These are phyloP conservation scores for Diploptera punctata DNA, from an alignment of 2,888 invertebrate species.

Conservation along the genomic window DNA sequence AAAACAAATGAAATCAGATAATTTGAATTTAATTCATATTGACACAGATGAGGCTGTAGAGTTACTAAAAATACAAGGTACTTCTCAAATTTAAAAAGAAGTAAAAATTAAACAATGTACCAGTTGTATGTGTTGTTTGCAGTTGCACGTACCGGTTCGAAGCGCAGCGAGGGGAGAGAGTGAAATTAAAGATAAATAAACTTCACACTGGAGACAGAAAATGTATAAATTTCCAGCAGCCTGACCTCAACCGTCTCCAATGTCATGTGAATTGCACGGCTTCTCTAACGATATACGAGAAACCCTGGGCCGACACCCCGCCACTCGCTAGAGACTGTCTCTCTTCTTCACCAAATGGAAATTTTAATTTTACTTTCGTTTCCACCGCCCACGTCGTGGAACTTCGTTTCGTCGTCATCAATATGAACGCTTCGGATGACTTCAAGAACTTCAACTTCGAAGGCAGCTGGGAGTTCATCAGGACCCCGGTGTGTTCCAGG, in stretches of 20 bases:
- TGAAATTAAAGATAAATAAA: conserved; percentile 77
- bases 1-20: too few species aligned
- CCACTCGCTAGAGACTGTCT: conserved; percentile 67
- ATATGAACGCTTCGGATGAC: conserved; percentile 87
- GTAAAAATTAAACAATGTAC: too few species aligned
- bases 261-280: conserved; percentile 75
- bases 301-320: conserved; percentile 74
- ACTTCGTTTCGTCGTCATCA: conserved; percentile 76
- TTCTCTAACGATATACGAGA: conserved; percentile 75
- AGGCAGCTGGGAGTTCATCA: conserved; percentile 81
- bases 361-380: conserved; percentile 75
- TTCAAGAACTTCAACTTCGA: conserved; percentile 85
- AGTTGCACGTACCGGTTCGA: conserved; percentile 89
- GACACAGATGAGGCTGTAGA: too few species aligned
- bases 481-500: conserved; percentile 72
- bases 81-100: too few species aligned
- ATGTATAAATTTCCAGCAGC: conserved; percentile 46
- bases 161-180: conserved; percentile 80
- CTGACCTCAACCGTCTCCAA: conserved; percentile 71
- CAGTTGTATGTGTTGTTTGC: too few species aligned
- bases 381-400: conserved; percentile 80
- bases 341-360: conserved; percentile 64
- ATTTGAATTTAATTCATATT: too few species aligned
- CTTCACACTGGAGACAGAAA: conserved; percentile 66
- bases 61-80: too few species aligned